Percentiles rank a stretch among this genome's conserved stretches.
phyloP scores from a whole-genome alignment of 37 sponge, comb jelly and placozoan species.

The Eunapius fragilis region DNA sequence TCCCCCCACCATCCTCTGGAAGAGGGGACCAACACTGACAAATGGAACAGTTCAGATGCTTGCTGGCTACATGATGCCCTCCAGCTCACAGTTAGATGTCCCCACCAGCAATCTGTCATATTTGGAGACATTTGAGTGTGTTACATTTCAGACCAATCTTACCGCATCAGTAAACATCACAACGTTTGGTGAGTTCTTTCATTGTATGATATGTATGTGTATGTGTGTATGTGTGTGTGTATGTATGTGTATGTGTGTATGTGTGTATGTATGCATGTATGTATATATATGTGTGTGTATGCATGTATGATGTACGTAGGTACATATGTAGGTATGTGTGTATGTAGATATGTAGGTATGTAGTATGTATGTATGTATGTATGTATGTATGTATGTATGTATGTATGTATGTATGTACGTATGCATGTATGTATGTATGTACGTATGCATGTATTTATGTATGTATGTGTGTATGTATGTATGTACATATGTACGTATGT shows the following conservation, averaged over 20 bases:
- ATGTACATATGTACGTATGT: too few relatives aligned
- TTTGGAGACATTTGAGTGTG: background rate
- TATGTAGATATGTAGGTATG: too few relatives aligned
- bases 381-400: too few relatives aligned
- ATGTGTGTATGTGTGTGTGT: conserved; percentile 25
- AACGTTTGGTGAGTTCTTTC: background rate
- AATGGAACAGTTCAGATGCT: background rate
- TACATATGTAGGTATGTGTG: too few relatives aligned
- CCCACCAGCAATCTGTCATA: background rate
- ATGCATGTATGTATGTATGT: too few relatives aligned
- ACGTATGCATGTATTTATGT: too few relatives aligned
- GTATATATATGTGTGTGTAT: conserved; percentile 5
- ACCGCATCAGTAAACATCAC: background rate
- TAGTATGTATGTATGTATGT: too few relatives aligned
- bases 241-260: conserved; percentile 19
- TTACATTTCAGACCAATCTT: background rate
- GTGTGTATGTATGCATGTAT: conserved; percentile 22
- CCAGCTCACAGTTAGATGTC: background rate
- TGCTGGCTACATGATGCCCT: background rate
- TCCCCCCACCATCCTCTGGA: background rate
- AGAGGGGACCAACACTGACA: background rate
- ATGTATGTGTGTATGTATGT: too few relatives aligned
- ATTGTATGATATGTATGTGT: background rate
- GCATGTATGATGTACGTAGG: background rate
- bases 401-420: too few relatives aligned